phyloP scores from a whole-genome alignment of 2,113 vertebrate genomes.

The Bombycilla garrulus region DNA sequence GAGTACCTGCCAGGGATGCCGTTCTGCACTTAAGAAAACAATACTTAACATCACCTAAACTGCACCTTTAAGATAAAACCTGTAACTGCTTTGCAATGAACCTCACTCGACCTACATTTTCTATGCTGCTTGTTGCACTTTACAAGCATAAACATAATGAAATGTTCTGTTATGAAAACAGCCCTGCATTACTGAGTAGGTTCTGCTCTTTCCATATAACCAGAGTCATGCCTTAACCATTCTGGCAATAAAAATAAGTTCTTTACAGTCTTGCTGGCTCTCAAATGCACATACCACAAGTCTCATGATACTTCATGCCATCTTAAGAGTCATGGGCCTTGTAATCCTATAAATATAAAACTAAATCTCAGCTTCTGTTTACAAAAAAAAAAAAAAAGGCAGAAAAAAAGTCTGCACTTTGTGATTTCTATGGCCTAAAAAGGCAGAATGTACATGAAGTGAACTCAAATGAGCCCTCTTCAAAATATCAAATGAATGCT shows the following conservation, averaged over 20 bases:
- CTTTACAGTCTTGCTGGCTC: conserved; percentile 19
- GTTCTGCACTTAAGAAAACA: not conserved
- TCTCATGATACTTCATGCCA: conserved; percentile 14
- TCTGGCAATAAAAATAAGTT: conserved; percentile 6
- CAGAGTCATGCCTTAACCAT: not conserved
- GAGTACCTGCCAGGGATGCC: not conserved
- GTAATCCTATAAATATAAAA: conserved; percentile 16
- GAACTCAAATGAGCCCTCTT: not conserved
- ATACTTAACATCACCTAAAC: not conserved
- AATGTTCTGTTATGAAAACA: not conserved
- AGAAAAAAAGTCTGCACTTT: not conserved
- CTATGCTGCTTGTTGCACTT: not conserved
- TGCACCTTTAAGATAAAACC: not conserved
- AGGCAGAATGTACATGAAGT: not conserved
- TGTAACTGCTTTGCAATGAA: not conserved
- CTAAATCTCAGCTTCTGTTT: conserved; percentile 5
- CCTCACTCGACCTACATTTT: conserved; percentile 7
- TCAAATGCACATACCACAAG: conserved; percentile 8
- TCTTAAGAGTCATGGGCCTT: not conserved
- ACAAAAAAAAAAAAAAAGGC: not conserved
- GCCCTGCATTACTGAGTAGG: not conserved
- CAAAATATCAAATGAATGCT: not conserved
- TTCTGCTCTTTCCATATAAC: not conserved
- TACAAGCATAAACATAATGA: not conserved
- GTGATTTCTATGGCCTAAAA: conserved; percentile 19